Evolutionary conservation across 2,113 vertebrate species (phyloP).

Genomic region (Epinephelus cyanopodus): DNA sequence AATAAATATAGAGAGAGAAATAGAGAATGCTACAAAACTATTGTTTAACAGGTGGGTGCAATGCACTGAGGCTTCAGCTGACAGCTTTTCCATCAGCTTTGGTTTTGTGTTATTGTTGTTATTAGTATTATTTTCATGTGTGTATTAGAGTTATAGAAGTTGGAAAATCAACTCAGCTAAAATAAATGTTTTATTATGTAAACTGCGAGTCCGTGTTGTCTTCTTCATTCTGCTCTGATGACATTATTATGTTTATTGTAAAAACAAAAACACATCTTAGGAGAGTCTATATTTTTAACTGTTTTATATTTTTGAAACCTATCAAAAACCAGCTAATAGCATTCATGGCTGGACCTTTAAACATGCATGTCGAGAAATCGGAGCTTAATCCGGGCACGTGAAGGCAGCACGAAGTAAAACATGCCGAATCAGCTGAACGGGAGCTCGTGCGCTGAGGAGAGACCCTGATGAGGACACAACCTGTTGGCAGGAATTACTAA

Average conservation of each 20-base stretch:
- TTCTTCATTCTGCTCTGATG: neutral
- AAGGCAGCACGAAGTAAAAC: slow-evolving; percentile 62
- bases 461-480: neutral
- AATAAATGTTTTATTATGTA: neutral
- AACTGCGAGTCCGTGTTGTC: neutral
- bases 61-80: no score
- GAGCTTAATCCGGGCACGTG: neutral
- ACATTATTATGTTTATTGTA: neutral
- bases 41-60: no score
- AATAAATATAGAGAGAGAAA: no score
- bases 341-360: neutral
- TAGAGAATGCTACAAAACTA: no score
- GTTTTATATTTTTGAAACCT: neutral
- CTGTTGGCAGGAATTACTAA: neutral
- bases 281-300: neutral
- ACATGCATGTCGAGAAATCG: fast-evolving
- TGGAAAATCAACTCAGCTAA: no score
- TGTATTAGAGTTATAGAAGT: no score
- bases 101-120: no score
- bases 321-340: neutral
- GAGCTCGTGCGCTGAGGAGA: neutral
- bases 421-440: slow-evolving; percentile 70
- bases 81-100: no score
- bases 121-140: no score
- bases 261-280: neutral